Percentiles rank a stretch among this genome's conserved stretches.
Evolutionary conservation across 2,888 invertebrate species (phyloP).

Genomic region (Masnerella sp.): DNA sequence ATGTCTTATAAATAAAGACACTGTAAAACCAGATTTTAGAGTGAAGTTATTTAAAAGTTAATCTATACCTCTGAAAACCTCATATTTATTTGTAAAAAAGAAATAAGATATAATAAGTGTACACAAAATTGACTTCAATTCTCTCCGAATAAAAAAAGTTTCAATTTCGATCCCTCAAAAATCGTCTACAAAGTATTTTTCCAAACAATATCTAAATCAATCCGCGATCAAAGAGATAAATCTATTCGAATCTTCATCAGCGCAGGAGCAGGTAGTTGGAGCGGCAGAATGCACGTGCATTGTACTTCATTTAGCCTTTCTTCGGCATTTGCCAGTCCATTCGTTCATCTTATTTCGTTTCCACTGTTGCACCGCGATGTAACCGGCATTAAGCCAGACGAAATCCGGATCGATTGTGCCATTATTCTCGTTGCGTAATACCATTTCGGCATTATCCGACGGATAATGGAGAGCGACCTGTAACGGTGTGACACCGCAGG

Average conservation of each 20-base stretch:
- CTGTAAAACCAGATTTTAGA: too few relatives aligned
- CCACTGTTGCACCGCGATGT: conserved; percentile 48
- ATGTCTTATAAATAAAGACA: too few relatives aligned
- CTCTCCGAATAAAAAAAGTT: not conserved
- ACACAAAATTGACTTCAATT: too few relatives aligned
- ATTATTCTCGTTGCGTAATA: conserved; percentile 62
- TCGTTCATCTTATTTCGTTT: conserved; percentile 58
- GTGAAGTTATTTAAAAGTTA: too few relatives aligned
- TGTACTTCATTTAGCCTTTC: conserved; percentile 43
- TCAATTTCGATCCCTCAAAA: not conserved
- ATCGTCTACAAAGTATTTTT: not conserved
- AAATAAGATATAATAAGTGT: too few relatives aligned
- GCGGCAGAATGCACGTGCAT: conserved; percentile 54
- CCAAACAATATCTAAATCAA: not conserved
- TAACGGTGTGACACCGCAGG: conserved; percentile 71
- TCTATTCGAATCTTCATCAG: not conserved
- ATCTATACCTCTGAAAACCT: too few relatives aligned
- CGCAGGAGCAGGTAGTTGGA: conserved; percentile 47
- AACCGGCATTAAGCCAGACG: conserved; percentile 64
- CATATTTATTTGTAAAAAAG: too few relatives aligned
- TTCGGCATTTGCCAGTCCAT: conserved; percentile 60
- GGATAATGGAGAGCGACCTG: conserved; percentile 57
- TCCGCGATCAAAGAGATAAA: not conserved
- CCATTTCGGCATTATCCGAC: conserved; percentile 57
- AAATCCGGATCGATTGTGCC: conserved; percentile 68